A percentile compares a stretch with the other conserved stretches of the same genome.
Evolutionary conservation across 2,888 invertebrate genomes (phyloP).

Genomic region (Artemia sinica): DNA sequence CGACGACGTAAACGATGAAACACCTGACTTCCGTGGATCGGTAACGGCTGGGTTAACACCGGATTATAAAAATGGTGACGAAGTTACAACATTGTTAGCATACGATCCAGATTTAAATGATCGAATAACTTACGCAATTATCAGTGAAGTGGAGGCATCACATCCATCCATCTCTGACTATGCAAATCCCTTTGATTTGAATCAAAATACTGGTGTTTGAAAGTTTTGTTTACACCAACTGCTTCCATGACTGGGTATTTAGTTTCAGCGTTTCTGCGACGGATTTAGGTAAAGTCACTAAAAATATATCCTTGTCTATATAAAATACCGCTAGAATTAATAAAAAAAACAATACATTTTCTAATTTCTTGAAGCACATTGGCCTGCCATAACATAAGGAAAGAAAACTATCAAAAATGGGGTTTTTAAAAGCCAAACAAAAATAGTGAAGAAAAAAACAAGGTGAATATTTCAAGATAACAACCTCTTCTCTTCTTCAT

Average conservation of each 20-base stretch:
- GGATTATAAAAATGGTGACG: neutral
- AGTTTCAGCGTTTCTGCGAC: neutral
- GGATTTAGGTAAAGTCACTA: neutral
- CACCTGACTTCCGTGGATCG: neutral
- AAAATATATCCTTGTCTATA: no score
- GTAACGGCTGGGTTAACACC: neutral
- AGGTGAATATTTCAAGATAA: no score
- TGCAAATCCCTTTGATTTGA: neutral
- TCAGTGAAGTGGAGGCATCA: neutral
- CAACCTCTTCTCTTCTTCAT: no score
- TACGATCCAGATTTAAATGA: neutral
- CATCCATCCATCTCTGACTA: neutral
- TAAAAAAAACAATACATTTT: no score
- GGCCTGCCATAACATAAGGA: no score
- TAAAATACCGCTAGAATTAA: no score
- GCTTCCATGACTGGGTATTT: neutral
- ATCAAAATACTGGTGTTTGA: neutral
- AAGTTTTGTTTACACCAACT: neutral
- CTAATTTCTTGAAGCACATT: no score
- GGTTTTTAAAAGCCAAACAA: no score
- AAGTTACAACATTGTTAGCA: neutral
- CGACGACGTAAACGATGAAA: slow-evolving; percentile 4
- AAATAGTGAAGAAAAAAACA: no score
- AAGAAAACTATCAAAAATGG: no score
- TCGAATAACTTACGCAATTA: neutral